These are phyloP conservation scores for Vanessa cardui DNA, from an alignment of 2,888 invertebrate genomes.

Conservation along the genomic window DNA sequence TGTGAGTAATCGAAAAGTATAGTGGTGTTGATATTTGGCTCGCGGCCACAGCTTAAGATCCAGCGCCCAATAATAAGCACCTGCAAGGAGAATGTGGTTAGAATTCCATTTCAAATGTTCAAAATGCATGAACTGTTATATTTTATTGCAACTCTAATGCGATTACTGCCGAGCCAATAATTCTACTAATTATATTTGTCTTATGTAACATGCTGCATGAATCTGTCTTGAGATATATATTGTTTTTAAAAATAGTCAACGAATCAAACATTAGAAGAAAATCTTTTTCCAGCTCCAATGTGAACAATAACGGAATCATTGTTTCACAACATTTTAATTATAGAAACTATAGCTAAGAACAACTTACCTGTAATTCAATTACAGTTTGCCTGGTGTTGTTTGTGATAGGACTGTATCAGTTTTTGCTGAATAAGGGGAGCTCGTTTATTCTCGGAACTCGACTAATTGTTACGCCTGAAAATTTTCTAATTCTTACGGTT, in stretches of 20 bases:
- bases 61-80: constrained; percentile 48
- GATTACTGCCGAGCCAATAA: constrained; percentile 31
- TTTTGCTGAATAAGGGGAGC: constrained; percentile 54
- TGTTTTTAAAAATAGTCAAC: neutral
- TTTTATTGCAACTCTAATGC: constrained; percentile 35
- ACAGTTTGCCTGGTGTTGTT: constrained; percentile 52
- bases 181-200: constrained; percentile 14
- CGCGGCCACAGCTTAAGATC: constrained; percentile 50
- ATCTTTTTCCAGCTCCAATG: too few species aligned
- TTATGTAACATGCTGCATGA: neutral
- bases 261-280: neutral
- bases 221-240: neutral
- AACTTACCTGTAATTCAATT: constrained; percentile 60
- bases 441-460: constrained; percentile 46
- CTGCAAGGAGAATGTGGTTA: constrained; percentile 44
- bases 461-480: constrained; percentile 37
- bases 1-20: constrained; percentile 45
- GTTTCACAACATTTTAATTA: constrained; percentile 2
- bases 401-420: constrained; percentile 48
- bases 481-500: constrained; percentile 9
- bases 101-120: constrained; percentile 38
- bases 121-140: constrained; percentile 42
- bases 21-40: constrained; percentile 57
- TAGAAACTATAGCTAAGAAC: constrained; percentile 32
- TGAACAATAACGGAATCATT: neutral